Evolutionary conservation across 2,888 invertebrate species (phyloP), one percentile per base, ranked within the genome.

Genomic region (Polietes domitor): DNA sequence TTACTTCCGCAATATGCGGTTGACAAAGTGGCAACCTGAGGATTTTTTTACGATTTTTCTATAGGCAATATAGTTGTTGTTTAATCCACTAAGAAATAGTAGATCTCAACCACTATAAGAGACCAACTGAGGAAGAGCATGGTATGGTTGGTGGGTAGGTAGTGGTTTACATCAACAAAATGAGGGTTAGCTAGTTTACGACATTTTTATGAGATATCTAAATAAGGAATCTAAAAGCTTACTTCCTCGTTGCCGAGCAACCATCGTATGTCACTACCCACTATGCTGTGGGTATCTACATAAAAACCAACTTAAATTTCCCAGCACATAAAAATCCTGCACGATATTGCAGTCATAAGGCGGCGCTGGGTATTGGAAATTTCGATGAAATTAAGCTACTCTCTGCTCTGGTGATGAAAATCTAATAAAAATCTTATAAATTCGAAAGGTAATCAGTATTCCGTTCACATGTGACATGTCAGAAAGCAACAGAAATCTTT

Each of bases 41-140:
- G 24, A 74, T 41, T 43, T 70, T 83, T 84, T 84, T 84, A 84
- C 81, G 81, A 79, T 74, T 74, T 81, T 84, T 84, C 84, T 84
- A 84, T 84, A 84, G 84, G 75, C 84, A 75, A 81, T 79, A 81
- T 58, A 68, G 68, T 68, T 43, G 68, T 58, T 68, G 68, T 81
- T 73, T 84, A 75, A 81, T 79, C 72, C 73, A 79, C 78, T 81
- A 32, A 5, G 37, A 37, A 21, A 37, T 41, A 61, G 26, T 2
- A 17, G 17, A 17, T 68, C 24, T 15, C 26, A 41, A 68, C 41
- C 21, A 41, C 24, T 68, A 68, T 68, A 6, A 68, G 65, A 19
- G 1, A 26, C 6, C 12, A 10, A 6, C 4, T 1, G n/a, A 24
- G 15, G 61, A 4, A 2, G 28, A 37, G 37, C 37, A 9, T 7